Evolutionary conservation across 1,140 invertebrate species (phyloP), one percentile per base, ranked within the genome.

Genomic region (Rhopalosiphum padi): DNA sequence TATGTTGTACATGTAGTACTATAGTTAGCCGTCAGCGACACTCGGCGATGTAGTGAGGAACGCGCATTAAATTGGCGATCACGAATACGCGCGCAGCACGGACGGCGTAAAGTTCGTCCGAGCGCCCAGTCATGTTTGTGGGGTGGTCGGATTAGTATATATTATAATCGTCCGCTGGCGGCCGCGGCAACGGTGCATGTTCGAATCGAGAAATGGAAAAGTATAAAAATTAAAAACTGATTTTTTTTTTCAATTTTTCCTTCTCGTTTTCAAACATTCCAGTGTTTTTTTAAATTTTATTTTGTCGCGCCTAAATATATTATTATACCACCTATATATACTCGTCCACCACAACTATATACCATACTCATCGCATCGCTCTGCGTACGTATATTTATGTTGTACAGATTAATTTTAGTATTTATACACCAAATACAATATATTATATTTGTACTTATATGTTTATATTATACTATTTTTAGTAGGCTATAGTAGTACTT

Each of bases 151-250:
- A 77, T 77, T n/a, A 77, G 60, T 77, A 77, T n/a, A 77, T 35
- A n/a, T n/a, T 77, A 18, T 77, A n/a, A n/a, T 77, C 60, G n/a
- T 77, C 60, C 60, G 60, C 60, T n/a, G 30, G n/a, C 60, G 60
- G 25, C 60, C 60, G 60, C 30, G n/a, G n/a, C 30, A 21, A 77
- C 60, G 60, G 60, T 35, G 15, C 30, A 77, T 3, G 60, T 77
- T 21, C 30, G 30, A 77, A 35, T 77, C 30, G n/a, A n/a, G 60
- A 77, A 77, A 77, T 77, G 60, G 30, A 77, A 6, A 77, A 77
- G 60, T 77, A 77, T 35, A 77, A 77, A 77, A 77, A 18, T n/a
- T 77, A 77, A 77, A n/a, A 77, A n/a, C 60, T 68, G 60, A 68
- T 68, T 68, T n/a, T 68, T 60, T 68, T 68, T n/a, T n/a, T 55